Percentiles rank a stretch among this genome's conserved stretches.
Evolutionary conservation across 1,140 invertebrate genomes (phyloP).

Genomic region (Gryon sp.): DNA sequence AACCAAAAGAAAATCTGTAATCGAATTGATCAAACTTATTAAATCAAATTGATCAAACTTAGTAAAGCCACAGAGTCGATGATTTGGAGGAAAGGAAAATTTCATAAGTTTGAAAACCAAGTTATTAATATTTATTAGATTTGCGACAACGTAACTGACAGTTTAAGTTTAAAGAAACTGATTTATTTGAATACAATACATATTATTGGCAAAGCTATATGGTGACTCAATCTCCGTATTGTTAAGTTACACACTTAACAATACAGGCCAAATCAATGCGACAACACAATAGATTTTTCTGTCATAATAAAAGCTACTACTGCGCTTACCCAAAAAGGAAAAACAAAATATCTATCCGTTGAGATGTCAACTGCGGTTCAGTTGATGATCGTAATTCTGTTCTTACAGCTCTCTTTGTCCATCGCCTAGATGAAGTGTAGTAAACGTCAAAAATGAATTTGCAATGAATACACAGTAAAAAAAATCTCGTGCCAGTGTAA

Average conservation of each 20-base stretch:
- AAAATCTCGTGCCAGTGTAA: no score
- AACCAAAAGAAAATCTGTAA: background rate
- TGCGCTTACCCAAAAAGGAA: constrained; percentile 6
- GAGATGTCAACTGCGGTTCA: constrained; percentile 17
- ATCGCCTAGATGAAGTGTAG: constrained; percentile 10
- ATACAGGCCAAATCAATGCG: constrained; percentile 25
- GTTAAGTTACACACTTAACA: constrained; percentile 36
- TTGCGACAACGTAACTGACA: constrained; percentile 11
- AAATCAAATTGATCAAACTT: background rate
- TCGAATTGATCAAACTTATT: constrained; percentile 7
- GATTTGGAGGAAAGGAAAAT: background rate
- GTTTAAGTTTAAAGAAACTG: constrained; percentile 14
- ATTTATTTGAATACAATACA: constrained; percentile 41
- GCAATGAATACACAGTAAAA: constrained; percentile 4
- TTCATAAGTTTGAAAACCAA: constrained; percentile 8
- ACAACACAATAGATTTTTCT: constrained; percentile 31
- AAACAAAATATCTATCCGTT: constrained; percentile 18
- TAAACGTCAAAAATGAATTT: constrained; percentile 32
- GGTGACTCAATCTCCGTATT: constrained; percentile 23
- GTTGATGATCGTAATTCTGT: background rate
- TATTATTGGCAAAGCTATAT: constrained; percentile 21
- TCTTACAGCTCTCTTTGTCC: constrained; percentile 8
- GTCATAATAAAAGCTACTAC: constrained; percentile 16
- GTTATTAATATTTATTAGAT: constrained; percentile 49
- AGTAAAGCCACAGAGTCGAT: background rate